Evolutionary conservation across 1,140 invertebrate species (phyloP), one percentile per base, ranked within the genome.

Genomic region (Anoplophora glabripennis): DNA sequence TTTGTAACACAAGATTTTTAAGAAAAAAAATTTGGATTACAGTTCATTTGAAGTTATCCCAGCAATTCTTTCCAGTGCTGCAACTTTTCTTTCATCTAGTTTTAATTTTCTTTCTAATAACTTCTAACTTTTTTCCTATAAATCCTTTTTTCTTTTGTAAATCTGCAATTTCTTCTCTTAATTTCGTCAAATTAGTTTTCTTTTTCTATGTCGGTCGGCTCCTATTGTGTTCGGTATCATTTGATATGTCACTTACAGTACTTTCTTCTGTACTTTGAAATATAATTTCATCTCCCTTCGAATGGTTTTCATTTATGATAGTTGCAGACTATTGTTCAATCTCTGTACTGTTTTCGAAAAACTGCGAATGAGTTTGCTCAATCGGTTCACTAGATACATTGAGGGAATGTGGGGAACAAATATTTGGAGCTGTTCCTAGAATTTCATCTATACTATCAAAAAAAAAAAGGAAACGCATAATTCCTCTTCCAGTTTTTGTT

Each of bases 401-500:
- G 12, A 53, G 38, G 38, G 37, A 15, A 38, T 53, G 37, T 28
- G 10, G 37, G 28, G 28, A 14, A 38, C 51, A 15, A 15, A 53
- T 53, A 2, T 11, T 15, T 18, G 51, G 51, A 40, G n/a, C 21
- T 15, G n/a, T 21, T 28, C 51, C 51, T 34, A 53, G 0, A 35
- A 51, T 14, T 35, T 41, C 21, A 53, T 53, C 51, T 10, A 53
- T 53, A 40, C 41, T 9, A 40, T 53, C 36, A 34, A 18, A 53
- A 34, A 53, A 53, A 36, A 53, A 40, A 41, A n/a, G n/a, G n/a
- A 53, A 53, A n/a, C 51, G n/a, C 9, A n/a, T 53, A 40, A 38
- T 9, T 40, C 1, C 51, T 53, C 51, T 53, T 15, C 35, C 51
- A 10, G 38, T 53, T 53, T 40, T 53, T n/a, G 14, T 53, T 11